phyloP scores from a whole-genome alignment of 1,140 invertebrate genomes.

The Conus betulinus region DNA sequence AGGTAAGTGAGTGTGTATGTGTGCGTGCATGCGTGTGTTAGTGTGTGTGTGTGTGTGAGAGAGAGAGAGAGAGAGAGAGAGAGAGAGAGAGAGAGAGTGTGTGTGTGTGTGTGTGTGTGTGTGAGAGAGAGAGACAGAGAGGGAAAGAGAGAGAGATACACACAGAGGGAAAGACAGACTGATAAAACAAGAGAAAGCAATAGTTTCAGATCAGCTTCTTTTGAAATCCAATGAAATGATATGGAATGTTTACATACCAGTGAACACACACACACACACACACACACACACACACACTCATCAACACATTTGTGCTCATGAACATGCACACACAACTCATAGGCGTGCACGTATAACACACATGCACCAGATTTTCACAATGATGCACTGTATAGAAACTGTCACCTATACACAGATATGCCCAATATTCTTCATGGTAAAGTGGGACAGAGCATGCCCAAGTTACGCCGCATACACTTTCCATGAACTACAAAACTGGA shows the following conservation, averaged over 20 bases:
- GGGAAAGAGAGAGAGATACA: too few species aligned
- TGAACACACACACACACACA: neutral
- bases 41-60: too few species aligned
- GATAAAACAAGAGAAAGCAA: too few species aligned
- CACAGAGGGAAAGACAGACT: too few species aligned
- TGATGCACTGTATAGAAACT: neutral
- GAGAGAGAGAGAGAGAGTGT: too few species aligned
- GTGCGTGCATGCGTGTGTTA: too few species aligned
- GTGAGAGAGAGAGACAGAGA: too few species aligned
- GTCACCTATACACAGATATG: neutral
- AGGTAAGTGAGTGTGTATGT: too few species aligned
- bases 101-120: too few species aligned
- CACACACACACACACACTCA: constrained; percentile 22
- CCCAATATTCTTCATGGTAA: neutral
- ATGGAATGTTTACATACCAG: neutral
- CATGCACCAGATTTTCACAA: neutral
- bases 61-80: too few species aligned
- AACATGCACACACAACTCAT: neutral
- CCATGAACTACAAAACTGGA: neutral
- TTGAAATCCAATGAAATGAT: too few species aligned
- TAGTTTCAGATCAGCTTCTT: too few species aligned
- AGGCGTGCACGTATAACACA: neutral
- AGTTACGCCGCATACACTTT: neutral
- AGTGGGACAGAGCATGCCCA: neutral
- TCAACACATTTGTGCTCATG: neutral